Percentiles rank a stretch among this genome's conserved stretches.
These are phyloP conservation scores for Caenorhabditis elegans DNA, from an alignment of 1,140 invertebrate species.

Conservation along the genomic window WBcel235 BX284603.4:3894001-3894500, in stretches of 20 bases:
- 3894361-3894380: too few relatives aligned
- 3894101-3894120: background rate
- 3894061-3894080: background rate
- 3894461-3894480: too few relatives aligned
- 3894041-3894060: background rate
- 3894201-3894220: background rate
- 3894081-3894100: background rate
- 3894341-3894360: too few relatives aligned
- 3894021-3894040: background rate
- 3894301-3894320: too few relatives aligned
- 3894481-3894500: too few relatives aligned
- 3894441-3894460: too few relatives aligned
- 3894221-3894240: background rate
- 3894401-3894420: too few relatives aligned
- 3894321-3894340: too few relatives aligned
- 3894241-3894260: background rate
- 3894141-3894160: background rate
- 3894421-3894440: too few relatives aligned
- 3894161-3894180: background rate
- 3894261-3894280: background rate
- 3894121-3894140: background rate
- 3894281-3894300: background rate
- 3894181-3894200: background rate
- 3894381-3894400: too few relatives aligned
- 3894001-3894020: conserved; percentile 6